Evolutionary conservation across 2,888 invertebrate species (phyloP).

Genomic region (Drosophila mimetica): DNA sequence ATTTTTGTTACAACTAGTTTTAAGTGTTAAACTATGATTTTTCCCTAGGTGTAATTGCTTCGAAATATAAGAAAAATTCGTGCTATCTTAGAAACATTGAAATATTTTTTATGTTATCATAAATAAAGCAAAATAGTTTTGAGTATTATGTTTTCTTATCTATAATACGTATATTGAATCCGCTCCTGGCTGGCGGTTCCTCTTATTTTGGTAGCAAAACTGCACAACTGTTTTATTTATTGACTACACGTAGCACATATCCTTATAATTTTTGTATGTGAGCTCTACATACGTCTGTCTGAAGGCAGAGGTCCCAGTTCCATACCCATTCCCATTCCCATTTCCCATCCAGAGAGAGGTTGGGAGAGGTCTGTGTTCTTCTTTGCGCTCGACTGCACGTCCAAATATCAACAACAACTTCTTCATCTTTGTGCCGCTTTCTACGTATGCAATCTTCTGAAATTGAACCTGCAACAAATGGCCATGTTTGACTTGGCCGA

Average conservation of each 20-base stretch:
- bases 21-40: too few relatives aligned
- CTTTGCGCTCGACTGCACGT: constrained; percentile 74
- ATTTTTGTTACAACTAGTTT: too few relatives aligned
- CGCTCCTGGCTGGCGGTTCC: constrained; percentile 7
- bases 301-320: constrained; percentile 8
- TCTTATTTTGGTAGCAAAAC: constrained; percentile 36
- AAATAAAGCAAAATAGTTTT: too few relatives aligned
- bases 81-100: too few relatives aligned
- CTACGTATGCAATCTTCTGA: constrained; percentile 71
- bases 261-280: constrained; percentile 76
- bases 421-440: constrained; percentile 47
- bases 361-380: constrained; percentile 52
- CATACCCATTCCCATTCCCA: too few relatives aligned
- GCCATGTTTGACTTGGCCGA: constrained; percentile 74
- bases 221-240: constrained; percentile 77
- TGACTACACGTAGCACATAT: constrained; percentile 78
- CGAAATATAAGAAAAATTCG: too few relatives aligned
- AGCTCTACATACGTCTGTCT: constrained; percentile 60
- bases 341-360: constrained; percentile 1
- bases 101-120: too few relatives aligned
- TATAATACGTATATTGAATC: neutral
- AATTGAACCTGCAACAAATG: constrained; percentile 78
- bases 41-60: too few relatives aligned
- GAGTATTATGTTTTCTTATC: neutral
- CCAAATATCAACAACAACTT: constrained; percentile 76